These are phyloP conservation scores for Aphelinus atriplicis DNA, from an alignment of 1,140 invertebrate species.

Conservation along the genomic window DNA sequence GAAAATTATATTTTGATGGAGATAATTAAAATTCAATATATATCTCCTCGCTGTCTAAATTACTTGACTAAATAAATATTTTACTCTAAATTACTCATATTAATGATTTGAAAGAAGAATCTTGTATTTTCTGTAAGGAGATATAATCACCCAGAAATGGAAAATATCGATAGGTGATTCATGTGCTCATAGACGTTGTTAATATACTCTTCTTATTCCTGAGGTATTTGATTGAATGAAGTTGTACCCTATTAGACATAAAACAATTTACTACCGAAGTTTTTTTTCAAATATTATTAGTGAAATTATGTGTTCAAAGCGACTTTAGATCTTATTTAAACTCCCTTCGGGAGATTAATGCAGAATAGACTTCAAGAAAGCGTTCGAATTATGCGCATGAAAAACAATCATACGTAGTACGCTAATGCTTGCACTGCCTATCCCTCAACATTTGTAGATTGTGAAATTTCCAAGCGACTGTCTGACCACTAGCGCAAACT, in stretches of 20 bases:
- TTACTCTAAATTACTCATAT: no score
- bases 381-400: constrained; percentile 19
- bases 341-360: constrained; percentile 13
- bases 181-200: no score
- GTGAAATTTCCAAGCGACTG: constrained; percentile 40
- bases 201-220: no score
- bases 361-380: constrained; percentile 16
- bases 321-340: constrained; percentile 2
- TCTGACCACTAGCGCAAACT: constrained; percentile 42
- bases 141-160: no score
- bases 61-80: no score
- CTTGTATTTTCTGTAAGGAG: no score
- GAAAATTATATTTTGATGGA: no score
- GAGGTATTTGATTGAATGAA: constrained; percentile 1
- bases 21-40: no score
- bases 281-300: constrained; percentile 26
- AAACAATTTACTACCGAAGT: constrained; percentile 10
- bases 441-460: constrained; percentile 27
- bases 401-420: constrained; percentile 36
- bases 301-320: constrained; percentile 7
- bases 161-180: no score
- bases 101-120: no score
- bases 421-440: constrained; percentile 55
- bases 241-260: neutral
- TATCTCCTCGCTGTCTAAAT: no score